Evolutionary conservation across 2,888 invertebrate genomes (phyloP).

Genomic region (Teleogryllus oceanicus): DNA sequence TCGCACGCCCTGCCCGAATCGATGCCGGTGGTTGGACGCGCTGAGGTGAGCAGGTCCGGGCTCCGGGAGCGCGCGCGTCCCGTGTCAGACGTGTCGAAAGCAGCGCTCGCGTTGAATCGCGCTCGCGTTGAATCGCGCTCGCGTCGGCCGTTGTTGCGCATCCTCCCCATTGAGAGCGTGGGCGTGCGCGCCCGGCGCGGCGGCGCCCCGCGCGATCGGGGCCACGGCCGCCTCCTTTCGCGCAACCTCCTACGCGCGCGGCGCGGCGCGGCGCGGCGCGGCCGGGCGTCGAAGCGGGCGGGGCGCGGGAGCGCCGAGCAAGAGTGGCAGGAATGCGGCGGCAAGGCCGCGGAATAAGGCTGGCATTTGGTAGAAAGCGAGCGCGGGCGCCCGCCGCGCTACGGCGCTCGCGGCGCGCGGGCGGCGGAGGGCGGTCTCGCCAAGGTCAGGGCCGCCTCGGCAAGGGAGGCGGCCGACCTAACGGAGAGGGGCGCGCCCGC

Average conservation of each 20-base stretch:
- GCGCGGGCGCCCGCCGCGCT: not conserved
- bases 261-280: not conserved
- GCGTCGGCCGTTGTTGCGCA: too few species aligned
- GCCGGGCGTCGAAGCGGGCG: not conserved
- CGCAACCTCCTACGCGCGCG: not conserved
- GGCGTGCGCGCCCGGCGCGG: not conserved
- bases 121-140: too few species aligned
- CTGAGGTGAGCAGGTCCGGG: too few species aligned
- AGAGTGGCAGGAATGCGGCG: not conserved
- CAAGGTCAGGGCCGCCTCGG: not conserved
- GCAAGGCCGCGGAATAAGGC: constrained; percentile 5
- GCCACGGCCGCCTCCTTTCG: not conserved
- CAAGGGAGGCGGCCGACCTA: too few species aligned
- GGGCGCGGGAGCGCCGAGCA: not conserved
- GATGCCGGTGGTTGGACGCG: too few species aligned
- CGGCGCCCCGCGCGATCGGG: not conserved
- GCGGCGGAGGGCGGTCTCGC: not conserved
- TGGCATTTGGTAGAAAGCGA: not conserved
- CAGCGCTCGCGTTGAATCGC: too few species aligned
- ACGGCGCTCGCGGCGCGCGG: not conserved
- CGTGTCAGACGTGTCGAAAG: too few species aligned
- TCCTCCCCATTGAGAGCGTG: too few species aligned
- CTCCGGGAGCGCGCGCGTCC: too few species aligned
- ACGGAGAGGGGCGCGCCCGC: too few species aligned
- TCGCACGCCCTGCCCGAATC: too few species aligned